Base-by-base conservation (phyloP, 2,113 vertebrate species). In the Cinclus cinclus region DNA sequence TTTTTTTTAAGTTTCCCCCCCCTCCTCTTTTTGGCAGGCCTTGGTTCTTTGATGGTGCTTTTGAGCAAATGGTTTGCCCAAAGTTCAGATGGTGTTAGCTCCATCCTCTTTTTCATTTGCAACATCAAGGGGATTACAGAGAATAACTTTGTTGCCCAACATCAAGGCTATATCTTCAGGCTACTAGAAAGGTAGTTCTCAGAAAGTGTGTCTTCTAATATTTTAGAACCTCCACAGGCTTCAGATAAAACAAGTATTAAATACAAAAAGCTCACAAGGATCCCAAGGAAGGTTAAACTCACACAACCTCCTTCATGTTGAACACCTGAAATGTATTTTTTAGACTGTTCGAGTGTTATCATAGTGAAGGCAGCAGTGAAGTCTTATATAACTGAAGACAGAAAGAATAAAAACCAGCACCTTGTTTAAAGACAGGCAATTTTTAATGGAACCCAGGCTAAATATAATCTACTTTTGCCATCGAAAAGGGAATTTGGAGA, bases 201-300 rank as follows among this genome's bases (percentile, higher is more conserved):
- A 98, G 98, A 98, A 98, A 98, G 97, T 98, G 97, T 97, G 97
- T 97, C 98, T 98, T 98, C 98, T 98, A 98, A 98, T 98, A 98
- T 97, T 98, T 98, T 98, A 98, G 98, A 98, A 98, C 98, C 97
- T 97, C 98, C 98, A 98, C 98, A 98, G 98, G 98, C 98, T 98
- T 98, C 97, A 98, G 97, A 98, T 98, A 98, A 98, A 98, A 98
- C 97, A 98, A 98, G 97, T 98, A 97, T 98, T 98, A 98, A 98
- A 98, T 97, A 98, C 97, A 98, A 97, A 98, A 97, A 98, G 97
- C 97, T 97, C 97, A 97, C 96, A 97, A 98, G 97, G 98, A 97
- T 97, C 96, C 97, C 90, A 87, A 98, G 97, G 98, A 98, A 98
- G 98, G 98, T 98, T 98, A 98, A 98, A 98, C 97, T 98, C 98